phyloP scores from a whole-genome alignment of 2,113 vertebrate genomes.

The Peromyscus maniculatus region DNA sequence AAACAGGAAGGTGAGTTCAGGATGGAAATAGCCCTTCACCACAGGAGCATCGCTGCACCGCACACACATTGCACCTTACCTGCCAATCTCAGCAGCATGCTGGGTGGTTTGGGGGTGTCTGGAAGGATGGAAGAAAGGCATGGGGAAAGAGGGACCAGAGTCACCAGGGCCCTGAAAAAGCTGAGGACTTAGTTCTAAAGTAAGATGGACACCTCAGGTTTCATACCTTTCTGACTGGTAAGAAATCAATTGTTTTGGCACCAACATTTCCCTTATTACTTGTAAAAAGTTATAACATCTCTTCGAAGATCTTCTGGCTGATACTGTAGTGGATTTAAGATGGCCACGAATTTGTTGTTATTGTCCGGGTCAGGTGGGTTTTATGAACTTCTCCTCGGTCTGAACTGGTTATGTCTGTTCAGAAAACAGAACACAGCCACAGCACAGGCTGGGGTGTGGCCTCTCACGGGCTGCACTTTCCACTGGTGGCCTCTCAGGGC shows the following conservation, averaged over 20 bases:
- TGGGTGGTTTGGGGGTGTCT: slow-evolving; percentile 22
- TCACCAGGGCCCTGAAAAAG: neutral
- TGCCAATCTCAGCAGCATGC: slow-evolving; percentile 68
- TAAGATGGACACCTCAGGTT: neutral
- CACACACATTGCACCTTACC: slow-evolving; percentile 60
- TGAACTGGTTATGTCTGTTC: neutral
- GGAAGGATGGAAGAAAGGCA: slow-evolving; percentile 13
- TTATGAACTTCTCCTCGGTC: neutral
- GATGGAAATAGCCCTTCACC: slow-evolving; percentile 63
- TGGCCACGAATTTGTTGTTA: neutral
- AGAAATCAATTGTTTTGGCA: neutral
- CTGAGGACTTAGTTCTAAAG: neutral
- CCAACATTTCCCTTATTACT: neutral
- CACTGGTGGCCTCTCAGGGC: neutral
- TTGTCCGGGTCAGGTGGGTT: neutral
- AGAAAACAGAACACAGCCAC: neutral
- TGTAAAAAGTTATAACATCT: neutral
- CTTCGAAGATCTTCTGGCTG: neutral
- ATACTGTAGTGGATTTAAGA: neutral
- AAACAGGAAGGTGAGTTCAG: slow-evolving; percentile 65
- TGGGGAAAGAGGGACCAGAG: neutral
- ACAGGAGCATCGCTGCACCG: slow-evolving; percentile 51
- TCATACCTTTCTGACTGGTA: slow-evolving; percentile 3
- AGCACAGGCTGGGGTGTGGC: fast-evolving
- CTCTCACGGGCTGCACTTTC: neutral